A percentile compares a stretch with the other conserved stretches of the same genome.
Conservation (phyloP, 2,888 invertebrate species). For the Coleophora flavipennella region DNA sequence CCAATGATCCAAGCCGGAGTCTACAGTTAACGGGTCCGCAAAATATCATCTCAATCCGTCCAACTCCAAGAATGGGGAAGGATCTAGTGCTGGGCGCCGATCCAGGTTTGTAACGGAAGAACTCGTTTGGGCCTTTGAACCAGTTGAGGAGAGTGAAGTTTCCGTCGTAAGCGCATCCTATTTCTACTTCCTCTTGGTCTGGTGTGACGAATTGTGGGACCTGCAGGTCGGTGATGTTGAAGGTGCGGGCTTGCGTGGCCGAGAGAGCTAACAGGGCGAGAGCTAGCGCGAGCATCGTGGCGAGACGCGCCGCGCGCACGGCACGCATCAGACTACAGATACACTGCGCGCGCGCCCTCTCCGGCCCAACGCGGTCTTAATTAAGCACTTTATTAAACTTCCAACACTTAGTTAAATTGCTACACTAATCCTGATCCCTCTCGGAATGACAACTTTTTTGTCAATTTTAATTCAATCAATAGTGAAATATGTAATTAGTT, state of each 20-base stretch:
- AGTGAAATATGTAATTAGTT: constrained; percentile 51
- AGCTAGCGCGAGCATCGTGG: constrained; percentile 44
- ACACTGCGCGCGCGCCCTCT: constrained; percentile 50
- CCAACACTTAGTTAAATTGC: constrained; percentile 56
- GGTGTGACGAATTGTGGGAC: constrained; percentile 42
- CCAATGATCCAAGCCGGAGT: constrained; percentile 42
- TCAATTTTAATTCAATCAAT: constrained; percentile 38
- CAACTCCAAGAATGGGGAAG: constrained; percentile 49
- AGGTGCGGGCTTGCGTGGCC: constrained; percentile 26
- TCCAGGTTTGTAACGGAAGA: constrained; percentile 57
- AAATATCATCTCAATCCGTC: constrained; percentile 40
- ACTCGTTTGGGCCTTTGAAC: constrained; percentile 56
- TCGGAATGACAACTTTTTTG: constrained; percentile 34
- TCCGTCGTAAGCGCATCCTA: constrained; percentile 58
- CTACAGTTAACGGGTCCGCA: constrained; percentile 54
- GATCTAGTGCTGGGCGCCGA: constrained; percentile 47
- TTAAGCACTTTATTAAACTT: constrained; percentile 68
- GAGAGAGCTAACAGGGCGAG: constrained; percentile 26
- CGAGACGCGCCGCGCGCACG: constrained; percentile 43
- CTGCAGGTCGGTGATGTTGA: constrained; percentile 51
- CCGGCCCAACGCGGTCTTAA: constrained; percentile 52
- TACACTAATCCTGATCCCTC: constrained; percentile 26
- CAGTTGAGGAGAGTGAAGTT: constrained; percentile 60
- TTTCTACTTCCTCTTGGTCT: constrained; percentile 42
- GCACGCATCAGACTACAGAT: constrained; percentile 11